Evolutionary conservation across 2,113 vertebrate species (phyloP).

Genomic region (Neogale vison): DNA sequence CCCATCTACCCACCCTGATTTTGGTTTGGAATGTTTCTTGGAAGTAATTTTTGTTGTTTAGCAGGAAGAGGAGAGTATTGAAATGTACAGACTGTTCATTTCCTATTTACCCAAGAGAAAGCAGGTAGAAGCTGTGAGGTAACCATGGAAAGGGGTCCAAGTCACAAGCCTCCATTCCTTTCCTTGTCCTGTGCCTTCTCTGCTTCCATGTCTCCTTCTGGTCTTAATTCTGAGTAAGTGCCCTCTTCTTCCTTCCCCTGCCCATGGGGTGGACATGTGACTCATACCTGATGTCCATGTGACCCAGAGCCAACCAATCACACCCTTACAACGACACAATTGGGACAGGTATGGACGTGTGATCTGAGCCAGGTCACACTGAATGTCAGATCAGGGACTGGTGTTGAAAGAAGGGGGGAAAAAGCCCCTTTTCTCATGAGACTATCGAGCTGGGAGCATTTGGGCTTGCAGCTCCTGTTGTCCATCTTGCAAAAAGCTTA

Average conservation of each 20-base stretch:
- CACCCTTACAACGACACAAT: background rate
- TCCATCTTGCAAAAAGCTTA: background rate
- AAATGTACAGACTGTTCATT: background rate
- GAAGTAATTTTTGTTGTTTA: slow-evolving; percentile 46
- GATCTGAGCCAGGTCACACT: background rate
- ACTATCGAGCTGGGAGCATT: background rate
- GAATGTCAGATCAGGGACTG: background rate
- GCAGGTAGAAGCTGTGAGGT: background rate
- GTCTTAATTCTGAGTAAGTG: background rate
- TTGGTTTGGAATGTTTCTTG: slow-evolving; percentile 13
- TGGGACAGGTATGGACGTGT: too few relatives aligned
- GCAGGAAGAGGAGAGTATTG: background rate
- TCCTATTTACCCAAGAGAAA: background rate
- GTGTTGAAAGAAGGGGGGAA: background rate
- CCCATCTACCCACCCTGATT: background rate
- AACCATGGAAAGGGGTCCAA: background rate
- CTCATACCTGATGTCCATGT: background rate
- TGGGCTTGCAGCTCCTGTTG: background rate
- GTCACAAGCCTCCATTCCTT: background rate
- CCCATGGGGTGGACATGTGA: background rate
- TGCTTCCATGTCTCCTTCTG: background rate
- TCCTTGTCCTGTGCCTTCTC: background rate
- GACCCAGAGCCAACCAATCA: background rate
- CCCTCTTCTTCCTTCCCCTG: background rate
- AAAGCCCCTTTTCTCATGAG: background rate